Evolutionary conservation across 1,140 invertebrate genomes (phyloP).

Genomic region (Hylaeus anthracinus): DNA sequence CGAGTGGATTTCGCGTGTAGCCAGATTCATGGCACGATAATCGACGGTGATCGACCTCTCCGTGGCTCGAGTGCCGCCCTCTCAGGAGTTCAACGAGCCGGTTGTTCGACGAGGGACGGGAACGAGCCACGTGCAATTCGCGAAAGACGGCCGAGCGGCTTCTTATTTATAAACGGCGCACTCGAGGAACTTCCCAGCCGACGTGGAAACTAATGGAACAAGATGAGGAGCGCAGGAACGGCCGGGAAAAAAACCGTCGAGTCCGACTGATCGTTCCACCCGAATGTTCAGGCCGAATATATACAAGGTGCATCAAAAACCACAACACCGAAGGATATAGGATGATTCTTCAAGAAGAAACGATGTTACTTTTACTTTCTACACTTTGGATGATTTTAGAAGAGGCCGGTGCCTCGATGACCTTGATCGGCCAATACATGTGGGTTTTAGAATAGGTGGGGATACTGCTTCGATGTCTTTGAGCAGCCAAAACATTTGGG

Average conservation of each 20-base stretch:
- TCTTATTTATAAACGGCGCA: constrained; percentile 62
- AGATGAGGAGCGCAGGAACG: constrained; percentile 13
- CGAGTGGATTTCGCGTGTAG: constrained; percentile 57
- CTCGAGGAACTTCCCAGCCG: constrained; percentile 48
- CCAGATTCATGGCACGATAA: constrained; percentile 62
- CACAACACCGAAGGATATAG: too few relatives aligned
- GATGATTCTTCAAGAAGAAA: too few relatives aligned
- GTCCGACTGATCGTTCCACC: neutral
- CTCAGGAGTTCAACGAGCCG: constrained; percentile 68
- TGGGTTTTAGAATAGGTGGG: too few relatives aligned
- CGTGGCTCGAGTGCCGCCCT: constrained; percentile 62
- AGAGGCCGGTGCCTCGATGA: too few relatives aligned
- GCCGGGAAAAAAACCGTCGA: neutral
- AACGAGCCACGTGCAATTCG: constrained; percentile 66
- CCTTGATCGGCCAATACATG: too few relatives aligned
- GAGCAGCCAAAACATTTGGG: too few relatives aligned
- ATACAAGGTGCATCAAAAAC: neutral
- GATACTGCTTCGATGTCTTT: too few relatives aligned
- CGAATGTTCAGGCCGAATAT: neutral
- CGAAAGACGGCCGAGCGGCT: constrained; percentile 59
- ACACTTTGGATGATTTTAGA: too few relatives aligned
- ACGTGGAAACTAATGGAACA: constrained; percentile 49
- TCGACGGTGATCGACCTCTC: constrained; percentile 67
- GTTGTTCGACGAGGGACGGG: constrained; percentile 60
- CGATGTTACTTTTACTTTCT: too few relatives aligned